Evolutionary conservation across 2,113 vertebrate genomes (phyloP).

Genomic region (Heloderma charlesbogerti): DNA sequence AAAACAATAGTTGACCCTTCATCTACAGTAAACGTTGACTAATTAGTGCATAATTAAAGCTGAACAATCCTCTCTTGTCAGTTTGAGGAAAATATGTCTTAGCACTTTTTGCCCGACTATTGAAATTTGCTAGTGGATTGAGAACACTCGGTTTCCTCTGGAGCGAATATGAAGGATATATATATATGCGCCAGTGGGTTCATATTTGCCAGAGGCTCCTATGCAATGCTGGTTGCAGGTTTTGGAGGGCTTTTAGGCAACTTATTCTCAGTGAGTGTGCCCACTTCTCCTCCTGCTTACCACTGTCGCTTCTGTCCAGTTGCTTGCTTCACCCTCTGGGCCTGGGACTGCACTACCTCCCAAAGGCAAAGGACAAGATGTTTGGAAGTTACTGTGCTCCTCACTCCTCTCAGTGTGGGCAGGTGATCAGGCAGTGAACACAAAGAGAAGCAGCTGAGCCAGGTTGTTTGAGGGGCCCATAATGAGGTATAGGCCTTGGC

Average conservation of each 20-base stretch:
- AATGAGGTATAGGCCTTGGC: no score
- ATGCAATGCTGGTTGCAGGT: background rate
- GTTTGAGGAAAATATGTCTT: slow-evolving; percentile 32
- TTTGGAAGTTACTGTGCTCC: no score
- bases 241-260: background rate
- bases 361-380: no score
- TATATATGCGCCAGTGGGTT: background rate
- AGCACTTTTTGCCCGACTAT: slow-evolving; percentile 21
- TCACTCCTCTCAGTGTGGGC: no score
- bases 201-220: background rate
- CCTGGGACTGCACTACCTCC: background rate
- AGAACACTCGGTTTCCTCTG: slow-evolving; percentile 24
- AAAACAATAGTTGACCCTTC: slow-evolving; percentile 50
- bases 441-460: no score
- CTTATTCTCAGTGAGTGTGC: background rate
- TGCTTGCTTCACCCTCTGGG: background rate
- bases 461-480: no score
- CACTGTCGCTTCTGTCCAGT: background rate
- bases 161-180: slow-evolving; percentile 29
- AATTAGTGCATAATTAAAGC: slow-evolving; percentile 44
- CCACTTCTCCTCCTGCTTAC: background rate
- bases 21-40: slow-evolving; percentile 35
- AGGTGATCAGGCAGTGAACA: no score
- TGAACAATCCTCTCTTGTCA: background rate
- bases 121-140: slow-evolving; percentile 24